These are phyloP conservation scores for Pampusana beccarii DNA, from an alignment of 2,113 vertebrate genomes.

Conservation along the genomic window DNA sequence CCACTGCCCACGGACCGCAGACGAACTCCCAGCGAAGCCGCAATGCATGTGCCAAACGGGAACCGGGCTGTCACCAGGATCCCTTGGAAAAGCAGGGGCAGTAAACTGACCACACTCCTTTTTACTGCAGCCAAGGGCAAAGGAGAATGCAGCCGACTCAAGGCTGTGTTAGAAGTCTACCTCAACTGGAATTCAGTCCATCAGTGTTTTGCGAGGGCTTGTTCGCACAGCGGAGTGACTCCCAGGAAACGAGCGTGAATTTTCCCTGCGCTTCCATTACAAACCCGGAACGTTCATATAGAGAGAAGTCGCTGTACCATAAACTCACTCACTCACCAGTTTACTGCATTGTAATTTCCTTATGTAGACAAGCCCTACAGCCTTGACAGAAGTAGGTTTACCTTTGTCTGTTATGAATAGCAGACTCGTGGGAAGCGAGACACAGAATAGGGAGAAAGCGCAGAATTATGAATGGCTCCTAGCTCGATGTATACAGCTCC, in stretches of 20 bases:
- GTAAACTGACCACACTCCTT: conserved; percentile 7
- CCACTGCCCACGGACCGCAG: background rate
- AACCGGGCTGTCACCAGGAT: background rate
- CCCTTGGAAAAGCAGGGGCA: background rate
- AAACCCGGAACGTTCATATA: background rate
- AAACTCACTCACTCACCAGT: background rate
- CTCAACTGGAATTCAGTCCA: background rate
- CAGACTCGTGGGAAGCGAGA: background rate
- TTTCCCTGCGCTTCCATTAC: background rate
- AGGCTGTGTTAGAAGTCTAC: background rate
- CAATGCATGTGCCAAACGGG: background rate
- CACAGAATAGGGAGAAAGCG: background rate
- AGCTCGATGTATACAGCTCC: background rate
- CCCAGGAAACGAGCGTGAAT: background rate
- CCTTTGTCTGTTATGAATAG: conserved; percentile 1
- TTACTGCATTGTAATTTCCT: conserved; percentile 30
- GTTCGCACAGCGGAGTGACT: conserved; percentile 36
- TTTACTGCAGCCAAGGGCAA: conserved; percentile 10
- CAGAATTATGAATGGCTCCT: conserved; percentile 28
- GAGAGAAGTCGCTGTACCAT: background rate
- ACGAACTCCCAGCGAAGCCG: background rate
- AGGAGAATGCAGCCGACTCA: background rate
- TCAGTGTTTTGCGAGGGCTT: background rate
- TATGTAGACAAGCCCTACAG: conserved; percentile 17
- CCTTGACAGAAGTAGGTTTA: background rate